A percentile compares a stretch with the other conserved stretches of the same genome.
Evolutionary conservation across 2,888 invertebrate species (phyloP).

Genomic region (Sesia apiformis): DNA sequence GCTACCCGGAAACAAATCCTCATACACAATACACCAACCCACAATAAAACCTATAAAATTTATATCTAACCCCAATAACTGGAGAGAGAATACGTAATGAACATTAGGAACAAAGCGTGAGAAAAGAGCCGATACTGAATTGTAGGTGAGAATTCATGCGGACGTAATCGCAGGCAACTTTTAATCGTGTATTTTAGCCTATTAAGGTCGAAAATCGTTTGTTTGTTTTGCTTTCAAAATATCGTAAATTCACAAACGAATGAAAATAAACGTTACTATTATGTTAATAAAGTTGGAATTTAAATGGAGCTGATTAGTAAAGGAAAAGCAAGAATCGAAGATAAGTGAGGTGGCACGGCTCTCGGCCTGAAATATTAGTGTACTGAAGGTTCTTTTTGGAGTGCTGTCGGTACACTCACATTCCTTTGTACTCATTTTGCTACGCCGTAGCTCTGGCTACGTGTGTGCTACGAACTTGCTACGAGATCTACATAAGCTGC

Average conservation of each 20-base stretch:
- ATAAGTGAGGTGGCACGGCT: constrained; percentile 51
- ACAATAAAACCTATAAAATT: constrained; percentile 59
- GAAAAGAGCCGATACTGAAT: constrained; percentile 59
- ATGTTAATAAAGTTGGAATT: constrained; percentile 13
- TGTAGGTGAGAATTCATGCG: constrained; percentile 53
- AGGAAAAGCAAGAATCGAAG: constrained; percentile 44
- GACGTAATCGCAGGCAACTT: constrained; percentile 12
- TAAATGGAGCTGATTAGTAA: constrained; percentile 1
- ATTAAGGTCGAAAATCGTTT: constrained; percentile 24
- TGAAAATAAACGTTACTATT: constrained; percentile 20
- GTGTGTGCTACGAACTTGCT: constrained; percentile 1
- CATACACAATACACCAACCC: constrained; percentile 35
- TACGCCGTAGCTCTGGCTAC: constrained; percentile 5
- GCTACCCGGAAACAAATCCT: constrained; percentile 32
- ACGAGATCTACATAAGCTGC: too few species aligned
- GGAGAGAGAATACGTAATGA: constrained; percentile 66
- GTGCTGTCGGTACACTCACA: constrained; percentile 30
- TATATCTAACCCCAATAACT: constrained; percentile 60
- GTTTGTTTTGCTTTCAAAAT: constrained; percentile 19
- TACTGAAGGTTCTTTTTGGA: constrained; percentile 50
- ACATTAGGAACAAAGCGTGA: constrained; percentile 64
- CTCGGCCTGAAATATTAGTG: constrained; percentile 56
- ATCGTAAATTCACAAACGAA: constrained; percentile 17
- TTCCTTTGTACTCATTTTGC: constrained; percentile 14
- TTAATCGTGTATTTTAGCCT: constrained; percentile 15